These are phyloP conservation scores for Netelia virgata DNA, from an alignment of 2,888 invertebrate genomes.

Conservation along the genomic window DNA sequence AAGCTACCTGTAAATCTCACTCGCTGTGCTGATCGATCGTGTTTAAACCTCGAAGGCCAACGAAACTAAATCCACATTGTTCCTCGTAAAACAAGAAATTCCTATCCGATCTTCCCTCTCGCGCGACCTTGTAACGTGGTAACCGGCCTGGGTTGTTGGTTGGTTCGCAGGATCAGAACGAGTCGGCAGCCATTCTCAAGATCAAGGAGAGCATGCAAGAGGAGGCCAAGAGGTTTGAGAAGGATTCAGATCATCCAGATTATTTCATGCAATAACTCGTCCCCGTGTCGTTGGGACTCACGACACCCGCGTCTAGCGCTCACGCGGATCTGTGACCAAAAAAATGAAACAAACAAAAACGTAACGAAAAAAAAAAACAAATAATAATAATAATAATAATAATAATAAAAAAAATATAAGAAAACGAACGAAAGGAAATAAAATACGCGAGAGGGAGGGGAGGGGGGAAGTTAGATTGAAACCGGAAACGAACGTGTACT, in stretches of 20 bases:
- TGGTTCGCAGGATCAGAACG: constrained; percentile 93
- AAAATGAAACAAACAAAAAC: constrained; percentile 47
- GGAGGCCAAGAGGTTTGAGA: constrained; percentile 99
- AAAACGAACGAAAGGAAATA: constrained; percentile 9
- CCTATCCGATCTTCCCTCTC: constrained; percentile 72
- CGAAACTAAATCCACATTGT: constrained; percentile 26
- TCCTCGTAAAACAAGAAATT: constrained; percentile 12
- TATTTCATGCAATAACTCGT: constrained; percentile 96
- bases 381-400: constrained; percentile 26
- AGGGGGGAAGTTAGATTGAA: too few species aligned
- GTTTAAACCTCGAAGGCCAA: constrained; percentile 18
- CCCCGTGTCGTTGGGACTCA: constrained; percentile 80
- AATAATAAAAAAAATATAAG: constrained; percentile 15
- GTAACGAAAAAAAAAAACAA: constrained; percentile 54
- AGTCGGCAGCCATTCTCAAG: constrained; percentile 99
- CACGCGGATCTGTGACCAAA: constrained; percentile 67
- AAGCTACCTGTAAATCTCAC: not conserved
- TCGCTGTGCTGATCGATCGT: not conserved
- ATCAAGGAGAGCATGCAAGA: constrained; percentile 99
- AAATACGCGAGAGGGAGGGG: constrained; percentile 17
- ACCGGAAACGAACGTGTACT: constrained; percentile 31
- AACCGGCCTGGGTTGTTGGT: constrained; percentile 84
- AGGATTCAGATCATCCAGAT: constrained; percentile 98
- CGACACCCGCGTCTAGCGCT: constrained; percentile 79
- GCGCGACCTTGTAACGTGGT: constrained; percentile 78